Evolutionary conservation across 2,113 vertebrate genomes (phyloP).

Genomic region (Hypomesus transpacificus): DNA sequence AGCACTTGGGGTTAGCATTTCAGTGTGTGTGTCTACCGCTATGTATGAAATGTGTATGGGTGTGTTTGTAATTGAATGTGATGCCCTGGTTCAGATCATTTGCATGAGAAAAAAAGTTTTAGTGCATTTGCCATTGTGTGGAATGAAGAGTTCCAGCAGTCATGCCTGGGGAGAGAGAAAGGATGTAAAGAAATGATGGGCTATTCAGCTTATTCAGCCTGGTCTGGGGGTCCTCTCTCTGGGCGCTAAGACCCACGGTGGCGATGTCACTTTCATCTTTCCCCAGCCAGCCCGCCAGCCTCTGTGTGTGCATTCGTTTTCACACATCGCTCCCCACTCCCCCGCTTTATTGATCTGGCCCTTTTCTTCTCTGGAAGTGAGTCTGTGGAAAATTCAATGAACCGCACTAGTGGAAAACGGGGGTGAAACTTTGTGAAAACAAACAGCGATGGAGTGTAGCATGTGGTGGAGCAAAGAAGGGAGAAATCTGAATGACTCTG

Average conservation of each 20-base stretch:
- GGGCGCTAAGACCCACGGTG: slow-evolving; percentile 81
- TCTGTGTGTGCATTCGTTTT: slow-evolving; percentile 17
- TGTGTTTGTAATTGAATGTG: slow-evolving; percentile 74
- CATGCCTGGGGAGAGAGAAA: slow-evolving; percentile 81
- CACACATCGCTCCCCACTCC: slow-evolving; percentile 43
- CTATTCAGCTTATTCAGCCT: slow-evolving; percentile 87
- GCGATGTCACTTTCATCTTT: slow-evolving; percentile 91
- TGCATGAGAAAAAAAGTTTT: slow-evolving; percentile 97
- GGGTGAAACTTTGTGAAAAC: slow-evolving; percentile 54
- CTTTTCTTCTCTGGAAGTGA: slow-evolving; percentile 73
- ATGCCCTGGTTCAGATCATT: slow-evolving; percentile 77
- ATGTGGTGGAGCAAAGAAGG: slow-evolving; percentile 54
- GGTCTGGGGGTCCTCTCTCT: slow-evolving; percentile 76
- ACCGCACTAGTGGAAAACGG: slow-evolving; percentile 75
- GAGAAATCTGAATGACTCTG: slow-evolving; percentile 52
- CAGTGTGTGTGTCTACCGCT: not conserved
- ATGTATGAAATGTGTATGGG: slow-evolving; percentile 44
- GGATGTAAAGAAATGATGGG: slow-evolving; percentile 83
- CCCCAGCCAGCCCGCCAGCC: slow-evolving; percentile 59
- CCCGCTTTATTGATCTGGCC: slow-evolving; percentile 79
- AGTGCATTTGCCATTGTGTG: slow-evolving; percentile 94
- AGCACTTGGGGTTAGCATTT: not conserved
- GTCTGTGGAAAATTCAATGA: slow-evolving; percentile 90
- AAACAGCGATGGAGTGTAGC: slow-evolving; percentile 72
- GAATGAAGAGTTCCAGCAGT: slow-evolving; percentile 91